A percentile compares a stretch with the other conserved stretches of the same genome.
phyloP scores from a whole-genome alignment of 2,888 invertebrate species.

The Pelosia muscerda region DNA sequence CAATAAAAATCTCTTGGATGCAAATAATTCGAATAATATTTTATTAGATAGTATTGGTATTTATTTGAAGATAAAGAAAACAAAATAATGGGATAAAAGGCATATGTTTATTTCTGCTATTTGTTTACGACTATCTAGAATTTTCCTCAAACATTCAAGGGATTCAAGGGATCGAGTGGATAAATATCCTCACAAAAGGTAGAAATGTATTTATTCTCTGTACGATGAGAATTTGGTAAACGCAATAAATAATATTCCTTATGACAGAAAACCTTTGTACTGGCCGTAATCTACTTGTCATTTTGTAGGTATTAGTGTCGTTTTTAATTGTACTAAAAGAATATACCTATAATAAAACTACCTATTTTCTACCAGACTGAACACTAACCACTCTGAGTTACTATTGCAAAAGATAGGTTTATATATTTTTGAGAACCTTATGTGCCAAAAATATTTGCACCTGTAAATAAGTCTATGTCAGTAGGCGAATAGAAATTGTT shows the following conservation, averaged over 20 bases:
- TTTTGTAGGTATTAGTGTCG: not conserved
- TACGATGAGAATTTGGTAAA: not conserved
- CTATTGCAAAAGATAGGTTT: no score
- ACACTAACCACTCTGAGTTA: no score
- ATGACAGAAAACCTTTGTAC: not conserved
- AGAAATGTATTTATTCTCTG: not conserved
- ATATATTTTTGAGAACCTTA: no score
- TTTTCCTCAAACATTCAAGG: not conserved
- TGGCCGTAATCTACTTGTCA: not conserved
- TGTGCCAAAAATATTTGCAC: no score
- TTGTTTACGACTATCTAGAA: slow-evolving; percentile 3
- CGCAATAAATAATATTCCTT: not conserved
- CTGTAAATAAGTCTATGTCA: no score
- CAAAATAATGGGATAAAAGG: not conserved
- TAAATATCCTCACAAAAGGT: slow-evolving; percentile 1
- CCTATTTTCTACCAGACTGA: no score
- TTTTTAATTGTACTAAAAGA: no score
- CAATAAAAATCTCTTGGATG: not conserved
- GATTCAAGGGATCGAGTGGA: slow-evolving; percentile 1
- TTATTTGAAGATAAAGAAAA: not conserved
- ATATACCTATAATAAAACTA: no score
- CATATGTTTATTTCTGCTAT: not conserved
- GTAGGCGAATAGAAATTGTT: no score
- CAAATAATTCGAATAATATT: not conserved
- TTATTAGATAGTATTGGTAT: not conserved